These are phyloP conservation scores for Penaeus vannamei DNA, from an alignment of 1,140 invertebrate genomes.

Conservation along the genomic window DNA sequence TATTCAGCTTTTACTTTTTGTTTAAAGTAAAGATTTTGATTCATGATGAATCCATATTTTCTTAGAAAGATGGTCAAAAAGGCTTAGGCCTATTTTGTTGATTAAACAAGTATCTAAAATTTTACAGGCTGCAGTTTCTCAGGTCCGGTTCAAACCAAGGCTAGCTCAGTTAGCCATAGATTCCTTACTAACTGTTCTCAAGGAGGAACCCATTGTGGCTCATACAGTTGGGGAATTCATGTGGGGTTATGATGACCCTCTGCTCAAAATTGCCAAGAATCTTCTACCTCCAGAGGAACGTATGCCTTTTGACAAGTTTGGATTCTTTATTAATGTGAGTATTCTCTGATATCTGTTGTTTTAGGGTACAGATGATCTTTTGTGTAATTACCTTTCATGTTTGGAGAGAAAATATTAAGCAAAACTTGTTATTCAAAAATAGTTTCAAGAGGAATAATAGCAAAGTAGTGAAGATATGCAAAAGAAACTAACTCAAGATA, in stretches of 20 bases:
- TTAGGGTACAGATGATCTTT: neutral
- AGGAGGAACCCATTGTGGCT: conserved; percentile 91
- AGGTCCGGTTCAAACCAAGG: conserved; percentile 72
- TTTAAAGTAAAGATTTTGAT: neutral
- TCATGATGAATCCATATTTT: neutral
- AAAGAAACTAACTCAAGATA: too few relatives aligned
- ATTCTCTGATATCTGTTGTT: neutral
- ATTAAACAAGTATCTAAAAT: neutral
- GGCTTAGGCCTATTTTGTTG: too few relatives aligned
- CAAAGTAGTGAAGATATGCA: too few relatives aligned
- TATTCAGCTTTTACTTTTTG: neutral
- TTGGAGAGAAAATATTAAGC: neutral
- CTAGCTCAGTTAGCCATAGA: conserved; percentile 88
- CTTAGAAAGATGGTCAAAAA: neutral
- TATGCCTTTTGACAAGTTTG: conserved; percentile 91
- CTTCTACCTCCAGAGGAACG: conserved; percentile 92
- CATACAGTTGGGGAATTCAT: conserved; percentile 89
- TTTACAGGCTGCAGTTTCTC: conserved; percentile 76
- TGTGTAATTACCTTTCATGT: neutral
- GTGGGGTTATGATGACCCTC: conserved; percentile 94
- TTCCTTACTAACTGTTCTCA: conserved; percentile 88
- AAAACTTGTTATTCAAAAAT: too few relatives aligned
- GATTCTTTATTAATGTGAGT: conserved; percentile 88
- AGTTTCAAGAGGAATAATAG: too few relatives aligned
- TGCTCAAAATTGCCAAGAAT: conserved; percentile 88